Evolutionary conservation across 1,140 invertebrate genomes (phyloP), one percentile per base, ranked within the genome.

Genomic region (Venturia canescens): DNA sequence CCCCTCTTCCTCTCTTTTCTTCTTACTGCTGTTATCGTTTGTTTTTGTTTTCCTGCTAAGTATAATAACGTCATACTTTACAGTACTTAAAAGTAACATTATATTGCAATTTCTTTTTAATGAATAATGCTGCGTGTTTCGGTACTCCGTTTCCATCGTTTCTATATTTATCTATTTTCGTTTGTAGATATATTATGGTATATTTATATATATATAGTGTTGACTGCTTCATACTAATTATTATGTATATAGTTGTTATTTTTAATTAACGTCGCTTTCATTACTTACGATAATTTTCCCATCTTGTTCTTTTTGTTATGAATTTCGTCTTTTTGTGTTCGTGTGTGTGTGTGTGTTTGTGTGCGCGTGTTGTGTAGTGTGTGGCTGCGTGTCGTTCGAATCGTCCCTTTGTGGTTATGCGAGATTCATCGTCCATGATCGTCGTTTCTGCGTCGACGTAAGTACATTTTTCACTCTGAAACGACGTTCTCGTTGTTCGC

Each of bases 51-150:
- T 82, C 84, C 75, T 75, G 80, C 67, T 44, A 44, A 70, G 60
- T 67, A 44, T 69, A 67, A 78, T 78, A 53, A 80, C 66, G 70
- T n/a, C n/a, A n/a, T 79, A 82, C 81, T 44, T 82, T 82, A 82
- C 81, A 79, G 76, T 74, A 83, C 77, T 81, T 81, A 44, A 83
- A 53, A 76, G 44, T 81, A 79, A 81, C 71, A 76, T 71, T 77
- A 81, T 83, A 83, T 83, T 81, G 80, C 82, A 70, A 80, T 81
- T 75, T 75, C 66, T 79, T 48, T n/a, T 80, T 75, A 80, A 63
- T 78, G 72, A 83, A 75, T 80, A 79, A 81, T 76, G 80, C 80
- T 76, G 57, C 78, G 71, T 63, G 70, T 79, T 29, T 77, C 74
- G 69, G 78, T 79, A 67, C 69, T 72, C 23, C 53, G 44, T 71